phyloP scores from a whole-genome alignment of 2,888 invertebrate species.

The Apoda limacodes region DNA sequence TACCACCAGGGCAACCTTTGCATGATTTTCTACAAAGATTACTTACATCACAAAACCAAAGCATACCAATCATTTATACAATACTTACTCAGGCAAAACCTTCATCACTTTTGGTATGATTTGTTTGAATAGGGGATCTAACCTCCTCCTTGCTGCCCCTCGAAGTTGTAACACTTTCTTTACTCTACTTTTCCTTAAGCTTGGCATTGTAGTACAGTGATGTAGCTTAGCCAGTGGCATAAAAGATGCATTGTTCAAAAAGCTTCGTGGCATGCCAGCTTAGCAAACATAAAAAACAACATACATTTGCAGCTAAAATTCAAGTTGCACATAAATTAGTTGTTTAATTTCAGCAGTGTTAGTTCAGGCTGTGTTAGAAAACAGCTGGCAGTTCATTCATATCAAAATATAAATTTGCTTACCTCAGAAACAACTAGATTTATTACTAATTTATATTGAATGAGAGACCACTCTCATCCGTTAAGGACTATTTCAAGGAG shows the following conservation, averaged over 20 bases:
- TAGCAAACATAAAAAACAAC: slow-evolving; percentile 37
- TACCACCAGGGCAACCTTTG: too few species aligned
- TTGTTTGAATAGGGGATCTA: slow-evolving; percentile 29
- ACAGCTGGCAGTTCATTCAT: slow-evolving; percentile 12
- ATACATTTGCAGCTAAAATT: slow-evolving; percentile 24
- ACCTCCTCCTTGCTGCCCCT: slow-evolving; percentile 41
- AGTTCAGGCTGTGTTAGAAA: too few species aligned
- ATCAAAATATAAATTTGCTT: slow-evolving; percentile 10
- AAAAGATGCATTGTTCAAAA: slow-evolving; percentile 72
- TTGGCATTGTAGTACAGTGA: slow-evolving; percentile 71
- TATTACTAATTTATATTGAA: slow-evolving; percentile 14
- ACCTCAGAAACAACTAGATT: slow-evolving; percentile 16
- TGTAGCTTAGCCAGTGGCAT: slow-evolving; percentile 74
- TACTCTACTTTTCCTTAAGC: slow-evolving; percentile 60
- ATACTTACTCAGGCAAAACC: slow-evolving; percentile 30
- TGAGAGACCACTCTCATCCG: slow-evolving; percentile 4
- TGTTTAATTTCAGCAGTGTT: too few species aligned
- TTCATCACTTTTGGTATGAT: slow-evolving; percentile 22
- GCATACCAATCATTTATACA: slow-evolving; percentile 14
- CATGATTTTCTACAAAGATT: too few species aligned
- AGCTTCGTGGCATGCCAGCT: slow-evolving; percentile 72
- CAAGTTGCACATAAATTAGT: slow-evolving; percentile 23
- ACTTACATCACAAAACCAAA: slow-evolving; percentile 21
- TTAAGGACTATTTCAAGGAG: too few species aligned
- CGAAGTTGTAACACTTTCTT: slow-evolving; percentile 71